Conservation (phyloP, 1,140 invertebrate species). For the Drosophila prosaltans region DNA sequence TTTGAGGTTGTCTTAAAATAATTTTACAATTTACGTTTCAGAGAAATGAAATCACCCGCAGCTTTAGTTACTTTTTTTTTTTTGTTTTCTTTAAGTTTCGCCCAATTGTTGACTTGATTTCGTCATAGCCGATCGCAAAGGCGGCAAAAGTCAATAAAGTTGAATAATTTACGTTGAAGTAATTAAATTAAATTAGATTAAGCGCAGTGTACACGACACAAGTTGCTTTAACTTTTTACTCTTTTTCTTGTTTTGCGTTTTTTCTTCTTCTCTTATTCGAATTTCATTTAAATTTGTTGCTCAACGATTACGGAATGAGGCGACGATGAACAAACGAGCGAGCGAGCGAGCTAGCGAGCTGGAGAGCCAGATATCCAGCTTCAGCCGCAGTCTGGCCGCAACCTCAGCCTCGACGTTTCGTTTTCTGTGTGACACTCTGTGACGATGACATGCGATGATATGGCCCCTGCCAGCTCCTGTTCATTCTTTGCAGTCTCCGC, state of each 20-base stretch:
- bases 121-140: background rate
- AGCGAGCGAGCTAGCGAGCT: background rate
- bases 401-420: conserved; percentile 40
- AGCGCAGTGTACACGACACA: conserved; percentile 49
- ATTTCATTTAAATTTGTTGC: conserved; percentile 50
- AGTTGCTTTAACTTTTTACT: conserved; percentile 62
- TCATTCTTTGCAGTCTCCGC: background rate
- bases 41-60: background rate
- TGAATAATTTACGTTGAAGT: conserved; percentile 59
- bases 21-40: background rate
- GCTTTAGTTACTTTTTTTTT: background rate
- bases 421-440: conserved; percentile 20
- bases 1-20: too few relatives aligned
- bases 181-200: conserved; percentile 76
- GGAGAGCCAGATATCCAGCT: conserved; percentile 3
- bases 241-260: conserved; percentile 1
- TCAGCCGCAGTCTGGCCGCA: conserved; percentile 50
- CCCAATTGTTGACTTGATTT: background rate
- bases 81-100: background rate
- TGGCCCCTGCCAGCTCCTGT: conserved; percentile 19
- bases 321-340: background rate
- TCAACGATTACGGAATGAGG: conserved; percentile 56
- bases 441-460: conserved; percentile 51
- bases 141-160: conserved; percentile 50
- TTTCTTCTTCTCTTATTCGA: conserved; percentile 9